A percentile compares a stretch with the other conserved stretches of the same genome.
Conservation (phyloP, 2,113 vertebrate species). For the Cyrtonyx montezumae region DNA sequence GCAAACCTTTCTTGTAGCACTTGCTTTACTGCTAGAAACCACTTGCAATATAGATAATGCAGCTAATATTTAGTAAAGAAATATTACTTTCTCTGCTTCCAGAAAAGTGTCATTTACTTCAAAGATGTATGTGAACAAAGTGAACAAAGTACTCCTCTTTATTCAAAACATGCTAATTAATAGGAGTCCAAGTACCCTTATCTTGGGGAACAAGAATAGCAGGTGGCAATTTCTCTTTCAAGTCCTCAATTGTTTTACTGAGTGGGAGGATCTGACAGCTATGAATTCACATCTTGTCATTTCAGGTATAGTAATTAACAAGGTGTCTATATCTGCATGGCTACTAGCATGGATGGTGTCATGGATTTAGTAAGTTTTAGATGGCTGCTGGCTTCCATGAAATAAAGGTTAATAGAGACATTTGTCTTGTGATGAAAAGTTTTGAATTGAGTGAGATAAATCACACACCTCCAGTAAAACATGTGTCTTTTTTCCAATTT, state of each 20-base stretch:
- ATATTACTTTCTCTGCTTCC: constrained; percentile 5
- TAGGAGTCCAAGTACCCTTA: not conserved
- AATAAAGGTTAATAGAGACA: constrained; percentile 39
- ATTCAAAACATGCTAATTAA: constrained; percentile 68
- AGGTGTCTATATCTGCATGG: not conserved
- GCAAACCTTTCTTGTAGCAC: not conserved
- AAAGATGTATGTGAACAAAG: constrained; percentile 15
- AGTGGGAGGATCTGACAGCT: constrained; percentile 30
- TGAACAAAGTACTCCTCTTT: constrained; percentile 27
- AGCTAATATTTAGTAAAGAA: constrained; percentile 12
- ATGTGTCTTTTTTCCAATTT: not conserved
- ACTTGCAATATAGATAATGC: not conserved
- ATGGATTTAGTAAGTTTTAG: constrained; percentile 25
- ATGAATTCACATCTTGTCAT: not conserved
- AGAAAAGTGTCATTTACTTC: constrained; percentile 24
- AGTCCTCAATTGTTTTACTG: not conserved
- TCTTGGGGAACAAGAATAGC: constrained; percentile 7
- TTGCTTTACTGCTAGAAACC: not conserved
- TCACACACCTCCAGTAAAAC: not conserved
- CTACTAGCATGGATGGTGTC: not conserved
- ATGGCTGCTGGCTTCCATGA: not conserved
- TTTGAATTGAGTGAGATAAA: not conserved
- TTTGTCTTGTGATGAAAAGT: not conserved
- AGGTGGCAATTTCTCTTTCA: constrained; percentile 54
- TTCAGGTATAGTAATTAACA: constrained; percentile 42